These are phyloP conservation scores for Polypterus bichir DNA, from an alignment of 2,113 vertebrate genomes.

Conservation along the genomic window DNA sequence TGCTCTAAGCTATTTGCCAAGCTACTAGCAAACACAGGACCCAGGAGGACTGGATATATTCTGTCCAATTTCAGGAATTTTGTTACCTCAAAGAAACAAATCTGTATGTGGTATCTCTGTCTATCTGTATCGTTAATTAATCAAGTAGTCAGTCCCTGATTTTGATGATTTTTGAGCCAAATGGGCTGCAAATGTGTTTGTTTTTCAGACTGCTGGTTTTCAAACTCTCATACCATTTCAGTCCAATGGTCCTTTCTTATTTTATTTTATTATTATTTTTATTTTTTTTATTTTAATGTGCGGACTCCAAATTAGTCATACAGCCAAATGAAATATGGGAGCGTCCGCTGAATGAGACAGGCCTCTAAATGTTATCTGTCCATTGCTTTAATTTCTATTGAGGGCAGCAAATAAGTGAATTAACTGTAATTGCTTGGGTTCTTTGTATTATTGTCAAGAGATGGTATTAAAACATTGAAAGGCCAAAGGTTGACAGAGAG, in stretches of 20 bases:
- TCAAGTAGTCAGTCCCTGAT: constrained; percentile 22
- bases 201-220: constrained; percentile 25
- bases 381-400: constrained; percentile 16
- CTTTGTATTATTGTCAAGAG: constrained; percentile 31
- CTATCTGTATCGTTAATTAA: constrained; percentile 32
- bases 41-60: constrained; percentile 45
- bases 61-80: constrained; percentile 57
- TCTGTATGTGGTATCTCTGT: constrained; percentile 41
- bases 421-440: constrained; percentile 21
- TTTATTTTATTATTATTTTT: too few species aligned
- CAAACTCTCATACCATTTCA: too few species aligned
- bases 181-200: constrained; percentile 32
- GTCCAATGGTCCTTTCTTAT: too few species aligned
- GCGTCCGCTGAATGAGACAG: too few species aligned
- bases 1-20: constrained; percentile 29
- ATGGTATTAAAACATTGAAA: constrained; percentile 33
- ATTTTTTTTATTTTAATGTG: too few species aligned
- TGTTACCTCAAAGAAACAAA: constrained; percentile 59
- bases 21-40: constrained; percentile 48
- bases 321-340: too few species aligned
- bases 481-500: constrained; percentile 50
- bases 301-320: too few species aligned
- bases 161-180: constrained; percentile 30
- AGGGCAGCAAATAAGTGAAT: constrained; percentile 2
- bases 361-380: too few species aligned